These are phyloP conservation scores for Lasioglossum pauxillum DNA, from an alignment of 2,888 invertebrate species.

Conservation along the genomic window DNA sequence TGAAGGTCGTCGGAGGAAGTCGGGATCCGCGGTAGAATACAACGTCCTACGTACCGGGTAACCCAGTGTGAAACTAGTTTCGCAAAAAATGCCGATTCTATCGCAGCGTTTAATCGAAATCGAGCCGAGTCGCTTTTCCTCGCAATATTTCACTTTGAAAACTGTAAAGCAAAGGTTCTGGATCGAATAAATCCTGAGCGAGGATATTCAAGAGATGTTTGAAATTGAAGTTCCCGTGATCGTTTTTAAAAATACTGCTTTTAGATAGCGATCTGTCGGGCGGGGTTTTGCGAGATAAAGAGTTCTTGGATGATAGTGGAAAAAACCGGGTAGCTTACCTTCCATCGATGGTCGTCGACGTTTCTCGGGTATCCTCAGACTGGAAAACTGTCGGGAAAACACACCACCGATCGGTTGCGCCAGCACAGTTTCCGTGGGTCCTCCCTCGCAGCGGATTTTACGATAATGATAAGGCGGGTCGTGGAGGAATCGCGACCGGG, in stretches of 20 bases:
- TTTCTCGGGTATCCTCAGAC: slow-evolving; percentile 44
- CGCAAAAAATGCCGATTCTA: background rate
- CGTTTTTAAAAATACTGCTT: too few species aligned
- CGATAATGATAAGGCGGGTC: slow-evolving; percentile 10
- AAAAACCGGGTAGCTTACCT: background rate
- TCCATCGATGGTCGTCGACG: background rate
- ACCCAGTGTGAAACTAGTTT: slow-evolving; percentile 55
- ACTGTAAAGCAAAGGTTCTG: too few species aligned
- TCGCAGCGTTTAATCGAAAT: background rate
- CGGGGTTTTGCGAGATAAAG: background rate
- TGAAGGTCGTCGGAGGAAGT: slow-evolving; percentile 71
- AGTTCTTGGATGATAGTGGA: background rate
- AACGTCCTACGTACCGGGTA: slow-evolving; percentile 71
- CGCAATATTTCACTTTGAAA: background rate
- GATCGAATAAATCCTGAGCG: background rate
- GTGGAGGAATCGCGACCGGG: slow-evolving; percentile 23
- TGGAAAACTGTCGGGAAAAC: slow-evolving; percentile 22
- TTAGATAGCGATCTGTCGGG: too few species aligned
- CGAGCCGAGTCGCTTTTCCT: background rate
- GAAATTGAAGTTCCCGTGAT: too few species aligned
- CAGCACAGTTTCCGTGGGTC: slow-evolving; percentile 30
- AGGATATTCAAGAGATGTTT: too few species aligned
- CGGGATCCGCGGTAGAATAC: slow-evolving; percentile 69
- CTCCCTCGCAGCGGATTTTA: slow-evolving; percentile 11
- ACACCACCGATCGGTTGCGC: slow-evolving; percentile 38